Evolutionary conservation across 2,113 vertebrate genomes (phyloP).

Genomic region (Pelecanus crispus): DNA sequence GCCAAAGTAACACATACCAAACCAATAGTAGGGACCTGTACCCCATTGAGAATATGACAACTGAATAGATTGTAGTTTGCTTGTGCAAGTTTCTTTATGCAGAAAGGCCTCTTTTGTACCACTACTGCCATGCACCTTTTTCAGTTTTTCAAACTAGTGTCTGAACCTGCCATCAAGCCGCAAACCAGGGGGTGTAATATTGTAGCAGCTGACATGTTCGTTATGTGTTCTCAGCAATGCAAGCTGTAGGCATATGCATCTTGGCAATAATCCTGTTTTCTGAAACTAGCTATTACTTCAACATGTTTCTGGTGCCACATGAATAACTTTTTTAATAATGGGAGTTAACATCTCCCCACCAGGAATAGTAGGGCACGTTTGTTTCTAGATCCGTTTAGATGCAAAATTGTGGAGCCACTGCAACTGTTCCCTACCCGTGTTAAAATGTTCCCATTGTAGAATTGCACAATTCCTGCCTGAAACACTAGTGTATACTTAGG

Average conservation of each 20-base stretch:
- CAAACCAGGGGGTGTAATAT: background rate
- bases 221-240: background rate
- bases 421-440: background rate
- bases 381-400: background rate
- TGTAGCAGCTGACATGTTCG: background rate
- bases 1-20: background rate
- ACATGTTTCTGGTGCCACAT: background rate
- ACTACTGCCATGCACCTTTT: background rate
- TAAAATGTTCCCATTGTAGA: background rate
- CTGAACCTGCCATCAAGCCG: background rate
- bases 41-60: background rate
- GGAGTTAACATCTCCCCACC: background rate
- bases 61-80: background rate
- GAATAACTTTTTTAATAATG: background rate
- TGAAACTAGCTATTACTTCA: background rate
- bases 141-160: background rate
- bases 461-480: background rate
- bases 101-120: background rate
- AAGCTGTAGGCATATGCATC: background rate
- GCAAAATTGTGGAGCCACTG: background rate
- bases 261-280: background rate
- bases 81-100: background rate
- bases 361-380: background rate
- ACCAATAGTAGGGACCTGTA: background rate
- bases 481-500: background rate